A percentile compares a stretch with the other conserved stretches of the same genome.
These are phyloP conservation scores for Cyaniris semiargus DNA, from an alignment of 2,888 invertebrate species.

Conservation along the genomic window DNA sequence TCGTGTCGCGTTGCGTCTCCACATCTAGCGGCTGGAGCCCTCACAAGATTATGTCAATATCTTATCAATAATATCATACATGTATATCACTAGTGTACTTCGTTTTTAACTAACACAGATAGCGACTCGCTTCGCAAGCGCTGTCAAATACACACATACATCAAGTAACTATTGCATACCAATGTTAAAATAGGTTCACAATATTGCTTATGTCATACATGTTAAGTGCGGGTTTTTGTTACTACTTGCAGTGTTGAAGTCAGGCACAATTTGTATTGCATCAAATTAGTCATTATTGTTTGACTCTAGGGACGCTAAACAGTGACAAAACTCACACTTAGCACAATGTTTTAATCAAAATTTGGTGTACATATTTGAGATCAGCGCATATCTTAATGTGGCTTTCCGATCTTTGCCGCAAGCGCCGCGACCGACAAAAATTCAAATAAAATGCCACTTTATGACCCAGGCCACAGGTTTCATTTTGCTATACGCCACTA, in stretches of 20 bases:
- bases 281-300: background rate
- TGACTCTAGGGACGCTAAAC: background rate
- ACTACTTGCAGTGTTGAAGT: background rate
- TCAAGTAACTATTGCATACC: background rate
- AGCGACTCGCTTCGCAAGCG: background rate
- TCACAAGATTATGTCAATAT: slow-evolving; percentile 2
- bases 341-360: background rate
- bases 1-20: background rate
- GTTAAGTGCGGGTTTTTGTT: background rate
- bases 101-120: background rate
- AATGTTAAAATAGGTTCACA: background rate
- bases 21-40: background rate
- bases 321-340: background rate
- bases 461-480: too few relatives aligned
- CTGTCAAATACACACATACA: background rate
- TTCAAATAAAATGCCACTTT: too few relatives aligned
- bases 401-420: too few relatives aligned
- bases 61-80: slow-evolving; percentile 10
- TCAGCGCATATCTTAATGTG: background rate
- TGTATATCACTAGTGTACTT: slow-evolving; percentile 1
- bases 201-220: background rate
- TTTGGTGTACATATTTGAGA: background rate
- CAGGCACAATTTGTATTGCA: background rate
- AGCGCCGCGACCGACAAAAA: too few relatives aligned
- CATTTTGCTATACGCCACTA: too few relatives aligned